Evolutionary conservation across 2,797 vertebrate species (phyloP).

Genomic region (Myioborus melanocephalus): DNA sequence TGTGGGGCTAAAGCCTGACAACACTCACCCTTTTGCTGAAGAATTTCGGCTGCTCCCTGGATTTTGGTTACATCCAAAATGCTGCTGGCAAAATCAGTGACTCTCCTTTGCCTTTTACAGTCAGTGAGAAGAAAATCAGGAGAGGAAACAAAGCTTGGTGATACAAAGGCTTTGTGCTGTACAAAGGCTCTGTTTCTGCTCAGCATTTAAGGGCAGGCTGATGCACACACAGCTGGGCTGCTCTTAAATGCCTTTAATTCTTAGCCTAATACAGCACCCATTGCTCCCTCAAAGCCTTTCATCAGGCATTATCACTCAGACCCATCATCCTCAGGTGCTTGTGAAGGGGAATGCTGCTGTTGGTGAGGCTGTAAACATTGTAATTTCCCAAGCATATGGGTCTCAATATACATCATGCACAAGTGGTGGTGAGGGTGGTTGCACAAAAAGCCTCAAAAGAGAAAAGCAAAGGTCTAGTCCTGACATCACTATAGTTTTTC

Average conservation of each 20-base stretch:
- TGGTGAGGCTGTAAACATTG: background rate
- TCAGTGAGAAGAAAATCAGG: background rate
- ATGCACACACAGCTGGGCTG: background rate
- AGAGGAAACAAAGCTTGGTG: background rate
- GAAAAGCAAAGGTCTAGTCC: background rate
- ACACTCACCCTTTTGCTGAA: background rate
- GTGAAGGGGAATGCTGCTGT: background rate
- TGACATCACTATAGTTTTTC: background rate
- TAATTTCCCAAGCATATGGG: background rate
- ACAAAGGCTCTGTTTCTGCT: background rate
- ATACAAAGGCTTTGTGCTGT: no score
- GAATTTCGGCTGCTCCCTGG: background rate
- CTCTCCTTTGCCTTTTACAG: background rate
- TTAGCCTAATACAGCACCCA: background rate
- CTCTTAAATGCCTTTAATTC: background rate
- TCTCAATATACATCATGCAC: background rate
- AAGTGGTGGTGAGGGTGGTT: background rate
- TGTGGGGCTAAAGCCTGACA: background rate
- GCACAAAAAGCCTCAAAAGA: background rate
- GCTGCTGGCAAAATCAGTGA: background rate
- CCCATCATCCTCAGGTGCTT: background rate
- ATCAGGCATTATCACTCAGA: background rate
- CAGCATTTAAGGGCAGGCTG: background rate
- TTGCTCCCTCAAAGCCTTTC: background rate
- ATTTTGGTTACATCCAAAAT: background rate